phyloP scores from a whole-genome alignment of 2,113 vertebrate species.

The Calidris pugnax region DNA sequence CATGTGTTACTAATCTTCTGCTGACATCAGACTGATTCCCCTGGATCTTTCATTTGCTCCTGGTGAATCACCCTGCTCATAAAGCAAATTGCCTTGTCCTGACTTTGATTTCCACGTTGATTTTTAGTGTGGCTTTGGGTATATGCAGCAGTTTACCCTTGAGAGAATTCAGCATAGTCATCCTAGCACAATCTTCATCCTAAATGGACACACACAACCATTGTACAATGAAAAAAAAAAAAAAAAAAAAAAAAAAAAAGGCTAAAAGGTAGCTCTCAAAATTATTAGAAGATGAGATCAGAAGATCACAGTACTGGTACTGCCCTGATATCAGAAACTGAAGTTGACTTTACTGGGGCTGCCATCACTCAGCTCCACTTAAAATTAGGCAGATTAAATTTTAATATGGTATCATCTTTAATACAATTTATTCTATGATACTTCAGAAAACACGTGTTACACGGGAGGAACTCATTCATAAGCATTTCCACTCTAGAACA shows the following conservation, averaged over 20 bases:
- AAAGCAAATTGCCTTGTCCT: conserved; percentile 49
- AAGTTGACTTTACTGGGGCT: not conserved
- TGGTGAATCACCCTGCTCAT: conserved; percentile 53
- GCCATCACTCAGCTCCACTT: not conserved
- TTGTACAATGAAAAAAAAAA: not conserved
- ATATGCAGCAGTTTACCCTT: not conserved
- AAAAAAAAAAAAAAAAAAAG: not conserved
- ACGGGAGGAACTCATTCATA: not conserved
- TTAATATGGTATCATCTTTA: not conserved
- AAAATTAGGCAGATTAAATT: not conserved
- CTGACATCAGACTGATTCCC: conserved; percentile 56
- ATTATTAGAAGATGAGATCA: not conserved
- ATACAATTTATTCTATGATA: not conserved
- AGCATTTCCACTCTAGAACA: not conserved
- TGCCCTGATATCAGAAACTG: not conserved
- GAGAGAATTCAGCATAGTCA: conserved; percentile 33
- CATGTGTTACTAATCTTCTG: conserved; percentile 57
- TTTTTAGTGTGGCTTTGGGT: conserved; percentile 35
- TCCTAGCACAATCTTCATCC: not conserved
- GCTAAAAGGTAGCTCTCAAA: not conserved
- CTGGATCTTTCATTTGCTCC: conserved; percentile 41
- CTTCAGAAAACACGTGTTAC: not conserved
- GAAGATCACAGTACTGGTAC: not conserved
- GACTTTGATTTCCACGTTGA: conserved; percentile 22
- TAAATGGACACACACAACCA: not conserved